Evolutionary conservation across 2,113 vertebrate species (phyloP).

Genomic region (Balaeniceps rex): DNA sequence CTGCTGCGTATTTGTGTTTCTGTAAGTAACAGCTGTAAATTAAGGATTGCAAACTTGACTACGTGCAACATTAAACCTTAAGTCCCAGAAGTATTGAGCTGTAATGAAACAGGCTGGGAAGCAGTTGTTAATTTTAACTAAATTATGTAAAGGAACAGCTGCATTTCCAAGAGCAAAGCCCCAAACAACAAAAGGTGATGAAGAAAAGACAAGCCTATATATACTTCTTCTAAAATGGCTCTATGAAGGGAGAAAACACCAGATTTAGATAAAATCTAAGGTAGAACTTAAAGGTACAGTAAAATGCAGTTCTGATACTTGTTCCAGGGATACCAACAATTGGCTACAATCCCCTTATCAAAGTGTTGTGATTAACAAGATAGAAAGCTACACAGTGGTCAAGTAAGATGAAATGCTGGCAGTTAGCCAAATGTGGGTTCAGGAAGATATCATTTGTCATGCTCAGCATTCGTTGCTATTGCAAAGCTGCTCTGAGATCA

Average conservation of each 20-base stretch:
- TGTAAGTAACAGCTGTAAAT: neutral
- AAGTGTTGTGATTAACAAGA: constrained; percentile 3
- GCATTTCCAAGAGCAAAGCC: neutral
- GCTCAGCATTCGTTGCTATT: neutral
- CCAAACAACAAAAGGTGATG: neutral
- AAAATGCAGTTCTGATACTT: neutral
- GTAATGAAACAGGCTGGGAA: neutral
- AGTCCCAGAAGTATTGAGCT: neutral
- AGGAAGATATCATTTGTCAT: neutral
- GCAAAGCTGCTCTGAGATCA: neutral
- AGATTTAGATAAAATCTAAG: neutral
- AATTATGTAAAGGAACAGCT: neutral
- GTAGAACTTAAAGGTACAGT: neutral
- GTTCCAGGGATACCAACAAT: neutral
- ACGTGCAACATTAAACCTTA: neutral
- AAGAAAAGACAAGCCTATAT: neutral
- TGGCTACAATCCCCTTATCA: neutral
- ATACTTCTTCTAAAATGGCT: neutral
- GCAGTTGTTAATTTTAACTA: neutral
- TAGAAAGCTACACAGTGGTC: neutral
- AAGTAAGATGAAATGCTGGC: neutral
- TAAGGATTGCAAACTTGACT: neutral
- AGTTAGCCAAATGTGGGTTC: neutral
- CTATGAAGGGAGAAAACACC: neutral
- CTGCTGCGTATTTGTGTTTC: neutral